Evolutionary conservation across 2,888 invertebrate genomes (phyloP).

Genomic region (Polymixis lichenea): DNA sequence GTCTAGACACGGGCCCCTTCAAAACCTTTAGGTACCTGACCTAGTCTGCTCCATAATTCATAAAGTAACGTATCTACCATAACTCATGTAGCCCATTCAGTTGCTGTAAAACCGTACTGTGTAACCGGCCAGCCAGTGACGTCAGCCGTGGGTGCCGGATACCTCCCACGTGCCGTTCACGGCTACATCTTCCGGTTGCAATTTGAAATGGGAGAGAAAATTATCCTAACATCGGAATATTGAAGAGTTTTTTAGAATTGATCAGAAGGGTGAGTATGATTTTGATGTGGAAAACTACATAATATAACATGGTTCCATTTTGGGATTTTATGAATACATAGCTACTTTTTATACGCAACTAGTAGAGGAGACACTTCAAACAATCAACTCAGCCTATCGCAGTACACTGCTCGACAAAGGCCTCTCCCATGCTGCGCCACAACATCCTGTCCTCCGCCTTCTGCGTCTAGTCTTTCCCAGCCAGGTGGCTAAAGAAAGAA

Average conservation of each 20-base stretch:
- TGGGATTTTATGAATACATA: no score
- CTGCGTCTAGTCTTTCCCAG: no score
- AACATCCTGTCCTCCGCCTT: no score
- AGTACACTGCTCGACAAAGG: no score
- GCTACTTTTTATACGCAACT: neutral
- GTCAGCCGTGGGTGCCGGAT: constrained; percentile 66
- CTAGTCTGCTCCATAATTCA: constrained; percentile 58
- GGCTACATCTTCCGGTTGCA: constrained; percentile 58
- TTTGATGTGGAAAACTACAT: neutral
- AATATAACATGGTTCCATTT: neutral
- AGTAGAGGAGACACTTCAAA: neutral
- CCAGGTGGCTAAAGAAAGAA: no score
- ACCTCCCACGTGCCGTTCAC: constrained; percentile 50
- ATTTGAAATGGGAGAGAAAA: constrained; percentile 53
- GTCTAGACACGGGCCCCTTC: neutral
- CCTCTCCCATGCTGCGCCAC: no score
- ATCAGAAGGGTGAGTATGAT: neutral
- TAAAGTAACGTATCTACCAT: constrained; percentile 45
- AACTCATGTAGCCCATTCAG: constrained; percentile 60
- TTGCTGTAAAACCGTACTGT: constrained; percentile 49
- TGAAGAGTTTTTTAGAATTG: constrained; percentile 25
- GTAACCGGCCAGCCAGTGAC: constrained; percentile 43
- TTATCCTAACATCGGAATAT: constrained; percentile 49
- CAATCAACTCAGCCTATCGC: no score
- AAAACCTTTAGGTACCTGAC: constrained; percentile 29